A percentile compares a stretch with the other conserved stretches of the same genome.
These are phyloP conservation scores for Aphaenogaster rudis DNA, from an alignment of 1,140 invertebrate genomes.

Conservation along the genomic window DNA sequence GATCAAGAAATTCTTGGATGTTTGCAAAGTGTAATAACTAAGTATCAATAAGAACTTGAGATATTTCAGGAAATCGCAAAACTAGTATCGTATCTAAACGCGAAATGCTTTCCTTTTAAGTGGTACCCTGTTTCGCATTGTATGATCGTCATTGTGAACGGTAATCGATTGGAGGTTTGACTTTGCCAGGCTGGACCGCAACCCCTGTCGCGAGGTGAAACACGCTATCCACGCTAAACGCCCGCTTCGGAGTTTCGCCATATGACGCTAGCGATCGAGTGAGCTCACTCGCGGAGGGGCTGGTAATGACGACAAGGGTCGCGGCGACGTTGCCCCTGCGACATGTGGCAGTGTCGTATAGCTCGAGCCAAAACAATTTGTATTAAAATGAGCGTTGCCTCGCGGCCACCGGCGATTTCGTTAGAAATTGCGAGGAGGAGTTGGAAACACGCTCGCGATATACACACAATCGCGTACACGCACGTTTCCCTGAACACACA, in stretches of 20 bases:
- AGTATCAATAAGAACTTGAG: neutral
- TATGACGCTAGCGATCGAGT: constrained; percentile 75
- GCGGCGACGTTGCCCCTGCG: constrained; percentile 67
- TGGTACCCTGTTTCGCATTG: neutral
- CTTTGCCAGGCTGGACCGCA: constrained; percentile 47
- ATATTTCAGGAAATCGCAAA: neutral
- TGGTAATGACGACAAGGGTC: constrained; percentile 75
- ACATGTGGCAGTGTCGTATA: constrained; percentile 77
- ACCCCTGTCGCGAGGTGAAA: constrained; percentile 30
- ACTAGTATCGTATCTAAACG: constrained; percentile 17
- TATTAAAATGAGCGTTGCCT: constrained; percentile 80
- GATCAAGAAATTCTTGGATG: neutral
- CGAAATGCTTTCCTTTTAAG: constrained; percentile 16
- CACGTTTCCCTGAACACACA: constrained; percentile 22
- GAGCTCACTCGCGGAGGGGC: constrained; percentile 67
- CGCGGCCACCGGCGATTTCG: constrained; percentile 58
- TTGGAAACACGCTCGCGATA: constrained; percentile 12
- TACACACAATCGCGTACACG: constrained; percentile 11
- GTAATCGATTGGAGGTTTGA: constrained; percentile 43
- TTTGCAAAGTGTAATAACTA: neutral
- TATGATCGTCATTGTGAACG: constrained; percentile 35
- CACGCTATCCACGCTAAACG: constrained; percentile 38
- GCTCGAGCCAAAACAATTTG: constrained; percentile 76
- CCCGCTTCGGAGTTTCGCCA: constrained; percentile 64
- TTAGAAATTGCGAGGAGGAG: constrained; percentile 56